phyloP scores from a whole-genome alignment of 2,113 vertebrate genomes.

The Alethe castanea region DNA sequence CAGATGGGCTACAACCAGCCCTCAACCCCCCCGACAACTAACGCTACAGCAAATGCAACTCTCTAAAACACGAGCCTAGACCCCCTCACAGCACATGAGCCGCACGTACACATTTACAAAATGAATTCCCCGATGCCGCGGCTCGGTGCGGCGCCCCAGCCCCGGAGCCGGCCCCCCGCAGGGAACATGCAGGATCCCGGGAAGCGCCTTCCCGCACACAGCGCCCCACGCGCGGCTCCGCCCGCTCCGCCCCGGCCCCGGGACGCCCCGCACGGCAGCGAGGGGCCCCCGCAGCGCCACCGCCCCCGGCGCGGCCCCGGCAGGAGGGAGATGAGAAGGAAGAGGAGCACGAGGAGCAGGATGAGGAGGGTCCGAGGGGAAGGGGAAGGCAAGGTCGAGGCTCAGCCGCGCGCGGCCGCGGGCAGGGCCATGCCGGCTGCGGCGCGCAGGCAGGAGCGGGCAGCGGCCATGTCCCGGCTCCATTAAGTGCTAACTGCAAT shows the following conservation, averaged over 20 bases:
- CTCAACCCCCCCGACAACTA: background rate
- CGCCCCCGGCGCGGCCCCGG: background rate
- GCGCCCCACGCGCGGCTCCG: background rate
- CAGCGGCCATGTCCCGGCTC: constrained; percentile 38
- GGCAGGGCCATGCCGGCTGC: constrained; percentile 23
- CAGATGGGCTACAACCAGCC: background rate
- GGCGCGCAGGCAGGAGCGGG: constrained; percentile 1
- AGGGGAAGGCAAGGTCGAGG: background rate
- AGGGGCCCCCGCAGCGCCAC: background rate
- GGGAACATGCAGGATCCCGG: background rate
- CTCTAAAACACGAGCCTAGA: background rate
- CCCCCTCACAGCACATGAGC: background rate
- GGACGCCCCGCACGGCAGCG: background rate
- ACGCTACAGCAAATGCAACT: background rate
- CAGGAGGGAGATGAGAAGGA: background rate
- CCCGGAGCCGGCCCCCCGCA: background rate
- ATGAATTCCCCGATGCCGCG: background rate
- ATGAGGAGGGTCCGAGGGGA: background rate
- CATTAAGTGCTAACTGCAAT: background rate
- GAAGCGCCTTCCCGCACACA: background rate
- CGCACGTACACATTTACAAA: background rate
- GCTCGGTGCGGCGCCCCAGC: background rate
- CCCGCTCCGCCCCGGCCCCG: background rate
- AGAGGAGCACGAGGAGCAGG: background rate
- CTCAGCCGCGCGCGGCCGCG: background rate